Evolutionary conservation across 2,888 invertebrate genomes (phyloP).

Genomic region (Morpho helenor): DNA sequence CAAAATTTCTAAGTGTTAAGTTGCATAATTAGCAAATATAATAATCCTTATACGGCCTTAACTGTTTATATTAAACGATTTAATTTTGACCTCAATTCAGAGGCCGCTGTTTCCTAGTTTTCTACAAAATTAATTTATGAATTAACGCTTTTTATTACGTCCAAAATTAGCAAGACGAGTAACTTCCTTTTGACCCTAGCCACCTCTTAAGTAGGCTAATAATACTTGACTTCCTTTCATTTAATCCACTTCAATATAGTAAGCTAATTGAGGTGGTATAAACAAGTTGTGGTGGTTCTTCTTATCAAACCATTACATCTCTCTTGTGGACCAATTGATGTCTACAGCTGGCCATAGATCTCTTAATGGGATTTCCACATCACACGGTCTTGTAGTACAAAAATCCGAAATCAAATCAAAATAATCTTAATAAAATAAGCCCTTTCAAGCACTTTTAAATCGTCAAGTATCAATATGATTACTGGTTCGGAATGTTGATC

Average conservation of each 20-base stretch:
- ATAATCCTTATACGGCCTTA: too few relatives aligned
- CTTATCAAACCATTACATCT: not conserved
- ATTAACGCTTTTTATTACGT: not conserved
- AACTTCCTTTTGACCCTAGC: slow-evolving; percentile 6
- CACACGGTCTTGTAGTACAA: not conserved
- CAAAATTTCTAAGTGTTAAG: too few relatives aligned
- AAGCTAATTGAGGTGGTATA: too few relatives aligned
- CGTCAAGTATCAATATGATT: too few relatives aligned
- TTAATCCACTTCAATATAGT: slow-evolving; percentile 3
- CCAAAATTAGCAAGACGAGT: slow-evolving; percentile 4
- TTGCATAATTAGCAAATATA: too few relatives aligned
- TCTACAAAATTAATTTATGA: not conserved
- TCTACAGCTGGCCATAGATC: not conserved
- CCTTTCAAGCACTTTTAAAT: not conserved
- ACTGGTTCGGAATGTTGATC: too few relatives aligned
- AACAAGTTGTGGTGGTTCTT: not conserved
- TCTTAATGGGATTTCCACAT: not conserved
- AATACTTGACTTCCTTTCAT: slow-evolving; percentile 3
- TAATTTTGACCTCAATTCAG: not conserved
- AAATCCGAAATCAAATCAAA: too few relatives aligned
- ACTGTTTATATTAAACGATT: not conserved
- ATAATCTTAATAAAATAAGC: too few relatives aligned
- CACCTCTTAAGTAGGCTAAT: slow-evolving; percentile 1
- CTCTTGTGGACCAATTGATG: not conserved
- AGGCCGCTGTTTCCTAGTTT: not conserved